phyloP scores from a whole-genome alignment of 2,888 invertebrate species.

The Drosophila birchii region DNA sequence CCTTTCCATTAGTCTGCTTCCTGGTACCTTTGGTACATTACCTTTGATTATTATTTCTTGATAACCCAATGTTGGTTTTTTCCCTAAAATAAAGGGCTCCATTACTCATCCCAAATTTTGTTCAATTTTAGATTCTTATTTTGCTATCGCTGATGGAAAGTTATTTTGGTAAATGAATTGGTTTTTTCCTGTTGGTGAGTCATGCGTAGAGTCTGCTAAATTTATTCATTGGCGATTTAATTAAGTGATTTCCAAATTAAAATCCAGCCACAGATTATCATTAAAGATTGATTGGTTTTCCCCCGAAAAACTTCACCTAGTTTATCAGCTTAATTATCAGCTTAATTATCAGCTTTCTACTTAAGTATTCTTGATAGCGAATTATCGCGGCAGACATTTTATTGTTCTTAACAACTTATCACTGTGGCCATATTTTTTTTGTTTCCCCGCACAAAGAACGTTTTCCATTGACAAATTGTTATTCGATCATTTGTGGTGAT shows the following conservation, averaged over 20 bases:
- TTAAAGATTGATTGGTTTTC: neutral
- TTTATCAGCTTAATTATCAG: neutral
- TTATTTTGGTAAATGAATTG: neutral
- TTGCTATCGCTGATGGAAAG: conserved; percentile 1
- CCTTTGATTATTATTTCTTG: conserved; percentile 8
- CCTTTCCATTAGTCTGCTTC: conserved; percentile 28
- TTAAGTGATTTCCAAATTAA: neutral
- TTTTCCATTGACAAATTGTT: conserved; percentile 2
- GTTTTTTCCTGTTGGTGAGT: neutral
- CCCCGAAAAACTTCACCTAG: neutral
- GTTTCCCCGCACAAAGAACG: neutral
- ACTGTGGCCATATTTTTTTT: neutral
- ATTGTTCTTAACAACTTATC: conserved; percentile 5
- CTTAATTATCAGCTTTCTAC: conserved; percentile 2
- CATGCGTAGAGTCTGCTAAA: neutral
- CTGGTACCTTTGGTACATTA: conserved; percentile 28
- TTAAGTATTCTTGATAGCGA: conserved; percentile 2
- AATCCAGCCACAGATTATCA: neutral
- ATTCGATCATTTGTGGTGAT: neutral
- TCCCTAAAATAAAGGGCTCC: conserved; percentile 6
- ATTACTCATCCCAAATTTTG: neutral
- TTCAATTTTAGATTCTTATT: neutral
- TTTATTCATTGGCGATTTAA: neutral
- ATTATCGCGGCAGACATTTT: neutral
- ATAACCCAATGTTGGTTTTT: conserved; percentile 15